Evolutionary conservation across 1,140 invertebrate genomes (phyloP).

Genomic region (Episyrphus balteatus): DNA sequence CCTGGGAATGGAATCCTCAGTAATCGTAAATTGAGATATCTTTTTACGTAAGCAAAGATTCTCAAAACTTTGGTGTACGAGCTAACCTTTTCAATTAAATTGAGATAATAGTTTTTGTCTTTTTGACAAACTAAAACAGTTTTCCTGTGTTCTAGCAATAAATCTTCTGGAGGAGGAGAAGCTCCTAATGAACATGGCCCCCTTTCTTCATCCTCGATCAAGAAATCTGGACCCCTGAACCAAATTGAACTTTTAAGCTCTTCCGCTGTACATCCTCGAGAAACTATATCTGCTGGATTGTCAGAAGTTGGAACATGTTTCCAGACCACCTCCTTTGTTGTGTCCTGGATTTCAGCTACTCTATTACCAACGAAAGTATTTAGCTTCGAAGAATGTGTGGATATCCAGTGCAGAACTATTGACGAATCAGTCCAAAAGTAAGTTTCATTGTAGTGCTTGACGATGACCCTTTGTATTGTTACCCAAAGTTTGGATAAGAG

Average conservation of each 20-base stretch:
- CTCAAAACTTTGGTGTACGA: not conserved
- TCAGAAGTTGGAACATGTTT: slow-evolving; percentile 15
- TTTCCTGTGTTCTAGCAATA: too few relatives aligned
- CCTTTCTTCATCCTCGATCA: slow-evolving; percentile 14
- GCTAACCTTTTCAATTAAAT: not conserved
- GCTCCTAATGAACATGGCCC: not conserved
- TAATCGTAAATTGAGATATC: too few relatives aligned
- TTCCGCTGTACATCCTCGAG: too few relatives aligned
- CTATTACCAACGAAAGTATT: slow-evolving; percentile 20
- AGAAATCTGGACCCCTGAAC: too few relatives aligned
- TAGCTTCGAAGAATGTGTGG: slow-evolving; percentile 2
- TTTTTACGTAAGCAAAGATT: not conserved
- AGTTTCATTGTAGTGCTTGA: not conserved
- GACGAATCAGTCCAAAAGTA: slow-evolving; percentile 2
- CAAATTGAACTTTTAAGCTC: too few relatives aligned
- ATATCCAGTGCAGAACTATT: slow-evolving; percentile 1
- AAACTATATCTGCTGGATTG: too few relatives aligned
- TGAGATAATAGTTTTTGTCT: slow-evolving; percentile 2
- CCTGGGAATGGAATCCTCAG: too few relatives aligned
- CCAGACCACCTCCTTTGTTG: slow-evolving; percentile 13
- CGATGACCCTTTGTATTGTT: too few relatives aligned
- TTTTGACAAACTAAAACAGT: slow-evolving; percentile 1
- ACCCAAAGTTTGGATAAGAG: too few relatives aligned
- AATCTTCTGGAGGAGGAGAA: too few relatives aligned
- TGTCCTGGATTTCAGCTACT: slow-evolving; percentile 13